Evolutionary conservation across 2,113 vertebrate species (phyloP), one percentile per base, ranked within the genome.

Genomic region (Illadopsis cleaveri): DNA sequence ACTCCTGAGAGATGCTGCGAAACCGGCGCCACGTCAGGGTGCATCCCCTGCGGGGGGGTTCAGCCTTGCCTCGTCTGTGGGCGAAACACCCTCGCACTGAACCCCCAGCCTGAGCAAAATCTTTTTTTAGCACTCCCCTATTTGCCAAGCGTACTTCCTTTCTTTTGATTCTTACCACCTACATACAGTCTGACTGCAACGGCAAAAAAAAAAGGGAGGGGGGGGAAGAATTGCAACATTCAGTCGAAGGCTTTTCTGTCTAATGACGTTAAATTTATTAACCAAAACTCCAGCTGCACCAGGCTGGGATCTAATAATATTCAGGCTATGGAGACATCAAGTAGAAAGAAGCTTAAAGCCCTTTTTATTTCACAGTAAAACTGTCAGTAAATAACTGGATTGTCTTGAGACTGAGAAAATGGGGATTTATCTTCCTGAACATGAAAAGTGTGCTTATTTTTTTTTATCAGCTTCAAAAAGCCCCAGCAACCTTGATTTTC

Each of bases 341-440:
- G 96, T 96, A 96, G 89, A 97, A 97, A 97, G 96, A 89, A 94
- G 94, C 95, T 97, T 97, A 96, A 96, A 96, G 96, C 95, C 94
- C 95, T 96, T 96, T 94, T 93, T 96, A 96, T 96, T 95, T 95
- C 93, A 93, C 94, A 94, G 95, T 94, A 96, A 95, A 97, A 96
- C 95, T 96, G 89, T 96, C 95, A 96, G 97, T 95, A 95, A 97
- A 97, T 96, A 97, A 96, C 96, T 95, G 96, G 97, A 96, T 97
- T 96, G 96, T 95, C 88, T 97, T 93, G 94, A 96, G 95, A 97
- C 94, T 95, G 95, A 90, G 96, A 96, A 97, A 97, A 96, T 93
- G 94, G 93, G 95, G 93, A 94, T 91, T 96, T 96, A 93, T 97
- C 91, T 97, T 95, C 94, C 93, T 85, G 90, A 95, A 96, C 93